Conservation (phyloP, 2,888 invertebrate genomes). For the Amphipoea lucens region DNA sequence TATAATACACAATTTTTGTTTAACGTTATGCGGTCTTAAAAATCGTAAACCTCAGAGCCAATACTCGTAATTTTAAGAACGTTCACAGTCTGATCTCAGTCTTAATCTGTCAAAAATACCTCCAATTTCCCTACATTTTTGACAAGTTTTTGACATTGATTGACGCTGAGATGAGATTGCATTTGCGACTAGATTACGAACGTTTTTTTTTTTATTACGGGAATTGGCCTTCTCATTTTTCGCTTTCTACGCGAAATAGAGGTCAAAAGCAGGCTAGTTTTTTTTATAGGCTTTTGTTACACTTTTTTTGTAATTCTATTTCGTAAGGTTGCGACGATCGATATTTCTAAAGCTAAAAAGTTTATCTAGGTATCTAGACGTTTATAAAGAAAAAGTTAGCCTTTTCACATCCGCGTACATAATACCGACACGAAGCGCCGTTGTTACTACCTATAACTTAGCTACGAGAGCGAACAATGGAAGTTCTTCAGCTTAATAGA, state of each 20-base stretch:
- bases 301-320: neutral
- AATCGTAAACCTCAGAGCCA: neutral
- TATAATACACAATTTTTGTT: neutral
- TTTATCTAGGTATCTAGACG: conserved; percentile 1
- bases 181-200: too few relatives aligned
- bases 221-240: too few relatives aligned
- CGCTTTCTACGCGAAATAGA: too few relatives aligned
- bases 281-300: too few relatives aligned
- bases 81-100: too few relatives aligned
- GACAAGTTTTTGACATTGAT: too few relatives aligned
- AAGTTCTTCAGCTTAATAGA: conserved; percentile 47
- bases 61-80: too few relatives aligned
- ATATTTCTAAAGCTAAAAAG: neutral
- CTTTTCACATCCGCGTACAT: neutral
- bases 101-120: too few relatives aligned
- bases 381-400: neutral
- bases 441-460: conserved; percentile 14
- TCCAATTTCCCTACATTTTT: too few relatives aligned
- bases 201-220: too few relatives aligned
- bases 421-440: conserved; percentile 14
- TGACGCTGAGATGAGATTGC: too few relatives aligned
- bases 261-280: too few relatives aligned
- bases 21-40: neutral
- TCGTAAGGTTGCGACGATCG: neutral
- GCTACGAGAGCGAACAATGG: conserved; percentile 24